A percentile compares a stretch with the other conserved stretches of the same genome.
phyloP scores from a whole-genome alignment of 1,140 invertebrate genomes.

The Goniozus legneri region DNA sequence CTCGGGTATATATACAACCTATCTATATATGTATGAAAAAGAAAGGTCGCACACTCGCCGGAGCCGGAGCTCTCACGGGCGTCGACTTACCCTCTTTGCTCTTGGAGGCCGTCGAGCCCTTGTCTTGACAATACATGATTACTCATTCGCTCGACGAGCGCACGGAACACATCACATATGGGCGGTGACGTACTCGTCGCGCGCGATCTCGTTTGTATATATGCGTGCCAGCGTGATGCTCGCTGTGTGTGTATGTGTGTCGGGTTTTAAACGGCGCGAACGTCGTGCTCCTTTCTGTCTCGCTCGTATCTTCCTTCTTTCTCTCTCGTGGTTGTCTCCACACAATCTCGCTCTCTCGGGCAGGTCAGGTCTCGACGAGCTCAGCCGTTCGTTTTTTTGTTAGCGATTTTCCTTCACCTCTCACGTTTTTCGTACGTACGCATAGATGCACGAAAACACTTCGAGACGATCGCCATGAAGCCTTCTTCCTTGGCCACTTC shows the following conservation, averaged over 20 bases:
- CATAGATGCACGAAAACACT: too few species aligned
- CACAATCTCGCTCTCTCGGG: conserved; percentile 12
- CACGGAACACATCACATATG: conserved; percentile 40
- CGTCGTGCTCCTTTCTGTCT: not conserved
- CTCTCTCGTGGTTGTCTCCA: not conserved
- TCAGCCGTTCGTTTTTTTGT: not conserved
- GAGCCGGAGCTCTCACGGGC: conserved; percentile 10
- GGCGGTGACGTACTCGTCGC: conserved; percentile 42
- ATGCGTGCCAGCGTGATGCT: conserved; percentile 12
- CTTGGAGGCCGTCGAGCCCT: conserved; percentile 36
- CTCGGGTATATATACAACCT: too few species aligned
- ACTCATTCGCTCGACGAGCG: conserved; percentile 37
- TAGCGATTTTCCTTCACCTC: too few species aligned
- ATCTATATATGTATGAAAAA: too few species aligned
- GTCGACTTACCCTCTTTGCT: conserved; percentile 41
- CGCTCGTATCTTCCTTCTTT: conserved; percentile 1
- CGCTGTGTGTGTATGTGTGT: conserved; percentile 7
- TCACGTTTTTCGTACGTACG: too few species aligned
- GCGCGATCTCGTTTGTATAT: conserved; percentile 13
- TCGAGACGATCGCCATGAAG: too few species aligned
- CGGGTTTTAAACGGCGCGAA: not conserved
- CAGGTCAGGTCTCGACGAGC: conserved; percentile 22
- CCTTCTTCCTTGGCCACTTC: too few species aligned
- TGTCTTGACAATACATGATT: conserved; percentile 47
- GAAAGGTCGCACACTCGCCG: too few species aligned